Conservation (phyloP, 2,888 invertebrate species). For the Cephus sareptanus region DNA sequence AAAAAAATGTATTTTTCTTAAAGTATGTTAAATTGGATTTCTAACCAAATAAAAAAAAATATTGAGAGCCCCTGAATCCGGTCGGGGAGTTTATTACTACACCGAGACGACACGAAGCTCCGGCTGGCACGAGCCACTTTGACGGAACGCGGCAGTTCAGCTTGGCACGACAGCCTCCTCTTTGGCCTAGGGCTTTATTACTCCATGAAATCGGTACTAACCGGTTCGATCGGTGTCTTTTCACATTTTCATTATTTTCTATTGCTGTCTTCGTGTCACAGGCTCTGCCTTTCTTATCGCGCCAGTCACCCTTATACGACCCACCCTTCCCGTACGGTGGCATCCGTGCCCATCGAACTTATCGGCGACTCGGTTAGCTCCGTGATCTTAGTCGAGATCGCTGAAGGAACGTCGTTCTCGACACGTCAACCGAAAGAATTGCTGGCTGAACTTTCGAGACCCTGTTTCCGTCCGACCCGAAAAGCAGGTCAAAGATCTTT, state of each 20-base stretch:
- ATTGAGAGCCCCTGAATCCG: conserved; percentile 51
- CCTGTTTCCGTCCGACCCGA: not conserved
- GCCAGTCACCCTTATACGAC: not conserved
- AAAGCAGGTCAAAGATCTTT: not conserved
- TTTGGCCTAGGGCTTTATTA: conserved; percentile 5
- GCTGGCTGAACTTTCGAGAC: not conserved
- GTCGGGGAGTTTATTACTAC: conserved; percentile 53
- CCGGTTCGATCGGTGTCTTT: conserved; percentile 1
- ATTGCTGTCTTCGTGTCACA: not conserved
- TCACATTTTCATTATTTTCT: not conserved
- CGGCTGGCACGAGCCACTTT: conserved; percentile 59
- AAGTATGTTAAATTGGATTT: not conserved
- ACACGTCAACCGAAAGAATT: not conserved
- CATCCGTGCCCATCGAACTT: not conserved
- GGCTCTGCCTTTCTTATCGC: not conserved
- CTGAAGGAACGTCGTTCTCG: not conserved
- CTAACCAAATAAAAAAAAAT: not conserved
- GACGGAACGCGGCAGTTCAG: conserved; percentile 56
- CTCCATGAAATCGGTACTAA: conserved; percentile 3
- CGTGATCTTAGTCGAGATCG: not conserved
- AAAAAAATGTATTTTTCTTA: not conserved
- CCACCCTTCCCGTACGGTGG: not conserved
- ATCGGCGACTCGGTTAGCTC: not conserved
- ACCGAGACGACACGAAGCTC: conserved; percentile 46
- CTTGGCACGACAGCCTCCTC: conserved; percentile 51